Conservation (phyloP, 2,888 invertebrate species). For the Tachystola acroxantha region DNA sequence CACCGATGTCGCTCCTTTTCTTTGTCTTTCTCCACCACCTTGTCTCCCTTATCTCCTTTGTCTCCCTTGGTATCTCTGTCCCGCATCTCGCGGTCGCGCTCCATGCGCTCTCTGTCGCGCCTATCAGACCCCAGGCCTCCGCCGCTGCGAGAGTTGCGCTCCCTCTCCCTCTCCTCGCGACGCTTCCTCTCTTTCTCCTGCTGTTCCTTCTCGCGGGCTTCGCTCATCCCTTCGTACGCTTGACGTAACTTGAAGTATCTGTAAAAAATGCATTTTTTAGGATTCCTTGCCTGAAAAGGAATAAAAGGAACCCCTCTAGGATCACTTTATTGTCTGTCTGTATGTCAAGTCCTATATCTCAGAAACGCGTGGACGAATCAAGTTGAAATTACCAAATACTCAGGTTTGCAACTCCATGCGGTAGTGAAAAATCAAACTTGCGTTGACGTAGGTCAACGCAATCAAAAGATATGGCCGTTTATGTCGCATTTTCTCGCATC, state of each 20-base stretch:
- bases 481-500: too few species aligned
- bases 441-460: too few species aligned
- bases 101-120: conserved; percentile 64
- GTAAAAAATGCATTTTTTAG: conserved; percentile 12
- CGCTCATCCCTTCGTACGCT: conserved; percentile 82
- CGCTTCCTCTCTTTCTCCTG: conserved; percentile 75
- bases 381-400: too few species aligned
- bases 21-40: background rate
- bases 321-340: too few species aligned
- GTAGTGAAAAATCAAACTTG: too few species aligned
- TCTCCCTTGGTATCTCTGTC: conserved; percentile 29
- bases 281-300: too few species aligned
- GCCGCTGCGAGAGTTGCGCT: conserved; percentile 48
- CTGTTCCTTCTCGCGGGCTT: conserved; percentile 78
- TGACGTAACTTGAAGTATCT: conserved; percentile 83
- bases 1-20: conserved; percentile 30
- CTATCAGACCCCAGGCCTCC: conserved; percentile 61
- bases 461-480: too few species aligned
- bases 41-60: background rate
- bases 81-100: conserved; percentile 51
- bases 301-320: too few species aligned
- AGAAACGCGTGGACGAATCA: too few species aligned
- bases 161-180: conserved; percentile 63
- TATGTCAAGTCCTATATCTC: too few species aligned
- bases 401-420: too few species aligned